Percentiles rank a stretch among this genome's conserved stretches.
Conservation (phyloP, 2,888 invertebrate genomes). For the Mythimna ferrago region DNA sequence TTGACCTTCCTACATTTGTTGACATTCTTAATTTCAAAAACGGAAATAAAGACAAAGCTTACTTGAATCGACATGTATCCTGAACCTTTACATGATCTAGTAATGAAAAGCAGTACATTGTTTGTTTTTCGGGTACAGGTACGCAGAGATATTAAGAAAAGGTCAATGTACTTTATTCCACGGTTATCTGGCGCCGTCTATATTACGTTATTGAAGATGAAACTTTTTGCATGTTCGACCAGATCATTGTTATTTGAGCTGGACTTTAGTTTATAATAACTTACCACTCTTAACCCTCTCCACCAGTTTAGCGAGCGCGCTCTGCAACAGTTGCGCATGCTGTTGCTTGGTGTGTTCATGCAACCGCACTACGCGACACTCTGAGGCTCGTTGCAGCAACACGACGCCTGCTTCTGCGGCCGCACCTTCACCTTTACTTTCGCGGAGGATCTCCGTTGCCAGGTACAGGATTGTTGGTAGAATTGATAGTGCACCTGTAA, state of each 20-base stretch:
- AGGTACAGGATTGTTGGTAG: slow-evolving; percentile 98
- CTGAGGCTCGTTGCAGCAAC: slow-evolving; percentile 94
- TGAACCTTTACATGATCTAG: no score
- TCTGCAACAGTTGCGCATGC: slow-evolving; percentile 96
- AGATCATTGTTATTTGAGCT: no score
- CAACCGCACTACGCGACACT: slow-evolving; percentile 92
- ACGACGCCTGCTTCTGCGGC: slow-evolving; percentile 93
- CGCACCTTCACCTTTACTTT: slow-evolving; percentile 93
- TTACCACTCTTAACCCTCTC: slow-evolving; percentile 96
- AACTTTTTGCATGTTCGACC: neutral
- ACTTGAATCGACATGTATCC: no score
- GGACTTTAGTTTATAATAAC: neutral
- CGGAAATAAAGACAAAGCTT: no score
- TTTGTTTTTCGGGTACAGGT: no score
- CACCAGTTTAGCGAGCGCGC: slow-evolving; percentile 96
- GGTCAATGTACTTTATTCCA: no score
- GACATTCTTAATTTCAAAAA: no score
- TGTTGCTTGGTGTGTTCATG: slow-evolving; percentile 92
- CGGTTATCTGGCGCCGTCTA: no score
- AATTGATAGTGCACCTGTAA: slow-evolving; percentile 94
- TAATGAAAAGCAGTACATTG: no score
- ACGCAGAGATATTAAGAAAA: no score
- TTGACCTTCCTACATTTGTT: no score
- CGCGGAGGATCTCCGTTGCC: slow-evolving; percentile 96
- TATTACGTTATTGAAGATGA: no score